phyloP scores from a whole-genome alignment of 2,113 vertebrate genomes.

The Psammodynastes pulverulentus region DNA sequence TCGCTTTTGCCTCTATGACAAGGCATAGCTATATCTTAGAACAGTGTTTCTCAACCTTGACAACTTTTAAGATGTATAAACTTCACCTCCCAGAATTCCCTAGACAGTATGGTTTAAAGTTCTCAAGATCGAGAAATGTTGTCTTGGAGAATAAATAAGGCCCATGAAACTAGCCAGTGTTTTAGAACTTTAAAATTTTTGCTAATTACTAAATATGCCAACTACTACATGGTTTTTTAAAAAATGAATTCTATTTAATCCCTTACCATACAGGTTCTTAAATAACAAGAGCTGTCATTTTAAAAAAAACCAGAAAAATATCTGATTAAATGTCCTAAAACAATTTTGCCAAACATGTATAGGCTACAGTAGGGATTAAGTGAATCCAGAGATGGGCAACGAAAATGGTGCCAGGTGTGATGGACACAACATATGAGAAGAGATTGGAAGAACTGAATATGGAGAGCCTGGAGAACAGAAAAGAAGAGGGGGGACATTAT shows the following conservation, averaged over 20 bases:
- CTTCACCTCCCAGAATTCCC: background rate
- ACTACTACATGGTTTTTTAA: background rate
- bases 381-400: background rate
- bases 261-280: background rate
- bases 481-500: background rate
- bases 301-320: background rate
- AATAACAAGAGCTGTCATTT: background rate
- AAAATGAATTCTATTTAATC: background rate
- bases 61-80: background rate
- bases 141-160: background rate
- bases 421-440: background rate
- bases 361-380: background rate
- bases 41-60: background rate
- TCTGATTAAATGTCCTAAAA: background rate
- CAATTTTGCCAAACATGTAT: background rate
- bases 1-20: background rate
- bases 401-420: background rate
- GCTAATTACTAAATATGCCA: background rate
- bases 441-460: background rate
- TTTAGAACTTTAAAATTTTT: background rate
- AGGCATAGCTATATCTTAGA: background rate
- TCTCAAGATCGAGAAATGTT: background rate
- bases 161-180: background rate
- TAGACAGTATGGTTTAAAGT: background rate
- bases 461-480: background rate